Evolutionary conservation across 1,140 invertebrate genomes (phyloP), one percentile per base, ranked within the genome.

Genomic region (Brachionus angularis): DNA sequence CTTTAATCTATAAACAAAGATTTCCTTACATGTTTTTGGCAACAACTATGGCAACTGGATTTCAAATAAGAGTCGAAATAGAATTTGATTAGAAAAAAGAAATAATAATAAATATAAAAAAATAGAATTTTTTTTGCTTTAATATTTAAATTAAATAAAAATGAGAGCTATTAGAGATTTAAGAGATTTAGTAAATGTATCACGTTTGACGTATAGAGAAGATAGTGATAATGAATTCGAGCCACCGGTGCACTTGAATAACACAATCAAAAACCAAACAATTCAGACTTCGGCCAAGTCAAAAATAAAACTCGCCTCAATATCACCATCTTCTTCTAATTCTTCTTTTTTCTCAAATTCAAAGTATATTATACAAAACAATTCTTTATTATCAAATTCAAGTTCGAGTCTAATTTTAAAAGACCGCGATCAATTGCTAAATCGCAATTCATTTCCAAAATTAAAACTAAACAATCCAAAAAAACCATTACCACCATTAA

Each of bases 101-200:
- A 23, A 36, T 14, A 55, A 33, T n/a, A 14, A 52, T 14, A 52
- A 55, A 55, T 42, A n/a, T 42, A 42, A 5, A 42, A 42, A 42
- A 42, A 42, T 42, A 42, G 16, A 42, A 7, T 14, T 42, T 42
- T 42, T 8, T 34, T 34, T 34, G 4, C 21, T 12, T n/a, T 39
- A 25, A 14, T 29, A 49, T 36, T 27, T 27, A 25, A 47, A 47
- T 34, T 27, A 34, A 49, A 47, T 36, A 39, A 75, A 52, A 27
- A 80, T 80, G 79, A 79, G 78, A 72, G 77, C 78, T 73, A 75
- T 79, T 16, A 72, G 75, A 67, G 79, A 80, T 71, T 71, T 80
- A 23, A 69, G 78, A 33, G 79, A 80, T 21, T 67, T 80, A 29
- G 77, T 80, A 36, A 79, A 77, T 75, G 78, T 80, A 5, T 80